phyloP scores from a whole-genome alignment of 2,888 invertebrate species.

The Phyto melanocephala region DNA sequence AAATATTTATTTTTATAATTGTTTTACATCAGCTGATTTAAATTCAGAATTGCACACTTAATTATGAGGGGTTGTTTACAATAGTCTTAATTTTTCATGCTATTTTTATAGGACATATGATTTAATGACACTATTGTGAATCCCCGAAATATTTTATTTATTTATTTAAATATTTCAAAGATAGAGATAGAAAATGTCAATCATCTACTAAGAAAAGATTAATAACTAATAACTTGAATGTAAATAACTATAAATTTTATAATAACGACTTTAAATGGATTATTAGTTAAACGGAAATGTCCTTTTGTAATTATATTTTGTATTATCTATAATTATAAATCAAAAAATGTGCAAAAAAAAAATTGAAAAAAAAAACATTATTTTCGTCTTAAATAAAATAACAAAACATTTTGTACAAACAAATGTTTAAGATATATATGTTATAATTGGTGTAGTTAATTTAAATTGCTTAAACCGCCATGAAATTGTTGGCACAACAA shows the following conservation, averaged over 20 bases:
- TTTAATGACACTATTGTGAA: no score
- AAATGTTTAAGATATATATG: no score
- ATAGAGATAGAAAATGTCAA: not conserved
- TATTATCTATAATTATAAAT: not conserved
- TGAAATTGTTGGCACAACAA: slow-evolving; percentile 36
- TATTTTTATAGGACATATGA: no score
- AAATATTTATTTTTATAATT: no score
- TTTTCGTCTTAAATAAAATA: no score
- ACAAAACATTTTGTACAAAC: no score
- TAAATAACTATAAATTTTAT: not conserved
- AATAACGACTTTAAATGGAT: not conserved
- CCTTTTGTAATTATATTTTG: slow-evolving; percentile 38
- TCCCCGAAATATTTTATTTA: no score
- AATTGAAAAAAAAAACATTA: not conserved
- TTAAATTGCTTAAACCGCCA: slow-evolving; percentile 33
- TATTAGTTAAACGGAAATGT: slow-evolving; percentile 40
- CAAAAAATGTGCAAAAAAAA: not conserved
- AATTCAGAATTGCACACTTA: no score
- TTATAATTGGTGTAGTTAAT: not conserved
- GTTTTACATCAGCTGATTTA: no score
- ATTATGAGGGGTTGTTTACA: no score
- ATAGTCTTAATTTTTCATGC: no score
- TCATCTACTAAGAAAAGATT: slow-evolving; percentile 14
- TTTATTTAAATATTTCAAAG: no score
- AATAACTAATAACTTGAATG: not conserved